A percentile compares a stretch with the other conserved stretches of the same genome.
Conservation (phyloP, 2,888 invertebrate species). For the Leptarthrus brevirostris region DNA sequence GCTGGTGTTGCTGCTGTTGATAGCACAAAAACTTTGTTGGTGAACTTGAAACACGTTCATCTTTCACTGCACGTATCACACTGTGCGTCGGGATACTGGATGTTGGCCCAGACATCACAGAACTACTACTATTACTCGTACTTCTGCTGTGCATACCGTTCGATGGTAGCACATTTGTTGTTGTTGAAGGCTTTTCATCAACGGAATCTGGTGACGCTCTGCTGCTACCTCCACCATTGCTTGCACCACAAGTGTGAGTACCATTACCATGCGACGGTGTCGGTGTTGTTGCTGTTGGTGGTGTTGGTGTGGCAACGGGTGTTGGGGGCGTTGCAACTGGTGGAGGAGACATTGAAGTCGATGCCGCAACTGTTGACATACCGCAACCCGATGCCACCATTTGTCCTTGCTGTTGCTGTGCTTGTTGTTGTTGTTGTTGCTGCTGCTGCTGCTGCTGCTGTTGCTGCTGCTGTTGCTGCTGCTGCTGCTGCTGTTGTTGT, state of each 20-base stretch:
- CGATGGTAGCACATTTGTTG: slow-evolving; percentile 52
- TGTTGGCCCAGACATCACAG: slow-evolving; percentile 10
- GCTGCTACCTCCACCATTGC: slow-evolving; percentile 62
- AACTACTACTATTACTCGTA: slow-evolving; percentile 45
- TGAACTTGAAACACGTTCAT: slow-evolving; percentile 64
- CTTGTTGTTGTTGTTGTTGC: slow-evolving; percentile 55
- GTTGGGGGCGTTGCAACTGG: slow-evolving; percentile 54
- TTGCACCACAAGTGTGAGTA: slow-evolving; percentile 59
- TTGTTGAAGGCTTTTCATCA: slow-evolving; percentile 65
- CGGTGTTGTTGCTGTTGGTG: slow-evolving; percentile 57
- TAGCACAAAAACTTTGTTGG: slow-evolving; percentile 64
- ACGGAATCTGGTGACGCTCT: slow-evolving; percentile 66
- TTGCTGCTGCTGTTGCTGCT: slow-evolving; percentile 57
- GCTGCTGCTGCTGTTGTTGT: slow-evolving; percentile 57
- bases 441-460: slow-evolving; percentile 56
- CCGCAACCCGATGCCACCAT: slow-evolving; percentile 58
- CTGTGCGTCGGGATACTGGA: slow-evolving; percentile 60
- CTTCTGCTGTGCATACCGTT: slow-evolving; percentile 51
- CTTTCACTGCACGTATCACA: slow-evolving; percentile 66
- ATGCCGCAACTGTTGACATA: slow-evolving; percentile 60
- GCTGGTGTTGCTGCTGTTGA: slow-evolving; percentile 59
- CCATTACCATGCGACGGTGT: slow-evolving; percentile 62
- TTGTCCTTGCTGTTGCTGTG: slow-evolving; percentile 52
- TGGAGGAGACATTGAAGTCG: slow-evolving; percentile 62
- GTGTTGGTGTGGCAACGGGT: slow-evolving; percentile 57